Conservation (phyloP, 2,797 vertebrate species). For the Lepilemur septentrionalis region DNA sequence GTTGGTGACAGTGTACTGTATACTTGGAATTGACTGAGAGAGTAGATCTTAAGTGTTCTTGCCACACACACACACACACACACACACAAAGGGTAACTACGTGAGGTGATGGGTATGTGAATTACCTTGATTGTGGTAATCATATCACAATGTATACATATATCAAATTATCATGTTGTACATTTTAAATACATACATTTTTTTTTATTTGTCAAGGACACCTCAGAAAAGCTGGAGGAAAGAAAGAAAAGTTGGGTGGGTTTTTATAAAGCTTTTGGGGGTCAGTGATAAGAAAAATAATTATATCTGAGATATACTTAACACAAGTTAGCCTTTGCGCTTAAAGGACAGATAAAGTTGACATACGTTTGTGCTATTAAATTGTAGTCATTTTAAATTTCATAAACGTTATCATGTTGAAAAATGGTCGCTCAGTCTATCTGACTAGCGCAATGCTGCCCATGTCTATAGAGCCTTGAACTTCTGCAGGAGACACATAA, state of each 20-base stretch:
- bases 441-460: fast-evolving
- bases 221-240: not conserved
- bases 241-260: not conserved
- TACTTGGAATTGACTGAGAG: not conserved
- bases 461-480: fast-evolving
- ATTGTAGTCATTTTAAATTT: not conserved
- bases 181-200: not conserved
- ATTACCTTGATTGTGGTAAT: not conserved
- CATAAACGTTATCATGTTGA: not conserved
- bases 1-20: not conserved
- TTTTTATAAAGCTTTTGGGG: not conserved
- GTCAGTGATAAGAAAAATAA: not conserved
- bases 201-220: not conserved
- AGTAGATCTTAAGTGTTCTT: not conserved
- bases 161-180: not conserved
- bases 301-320: not conserved
- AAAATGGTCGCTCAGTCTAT: not conserved
- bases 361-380: not conserved
- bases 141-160: not conserved
- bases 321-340: not conserved
- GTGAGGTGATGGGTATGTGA: not conserved
- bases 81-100: not conserved
- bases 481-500: not conserved
- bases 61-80: not conserved
- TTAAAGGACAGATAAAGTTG: not conserved